Conservation (phyloP, 2,888 invertebrate species). For the Drosophila pseudotakahashii region DNA sequence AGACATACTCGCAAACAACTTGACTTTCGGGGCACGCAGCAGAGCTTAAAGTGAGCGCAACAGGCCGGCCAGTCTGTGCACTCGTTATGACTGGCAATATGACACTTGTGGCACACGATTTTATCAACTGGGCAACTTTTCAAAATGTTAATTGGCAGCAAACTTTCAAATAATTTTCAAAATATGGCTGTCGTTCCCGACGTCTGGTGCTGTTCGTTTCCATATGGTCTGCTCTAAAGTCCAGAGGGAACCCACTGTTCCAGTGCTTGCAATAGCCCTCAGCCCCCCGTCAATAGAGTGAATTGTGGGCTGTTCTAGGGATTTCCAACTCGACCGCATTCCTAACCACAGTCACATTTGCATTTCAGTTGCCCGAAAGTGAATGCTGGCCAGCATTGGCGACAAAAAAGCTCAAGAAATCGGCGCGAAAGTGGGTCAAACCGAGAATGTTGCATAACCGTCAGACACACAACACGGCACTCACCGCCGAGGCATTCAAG, state of each 20-base stretch:
- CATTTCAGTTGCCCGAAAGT: constrained; percentile 48
- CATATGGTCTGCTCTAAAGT: neutral
- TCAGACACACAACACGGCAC: constrained; percentile 51
- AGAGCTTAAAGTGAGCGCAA: constrained; percentile 8
- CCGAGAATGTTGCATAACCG: constrained; percentile 76
- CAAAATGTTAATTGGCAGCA: constrained; percentile 64
- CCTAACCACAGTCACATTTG: constrained; percentile 31
- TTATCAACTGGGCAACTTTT: constrained; percentile 52
- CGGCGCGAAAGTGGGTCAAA: constrained; percentile 71
- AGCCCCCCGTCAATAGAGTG: neutral
- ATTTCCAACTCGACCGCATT: constrained; percentile 11
- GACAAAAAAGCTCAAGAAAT: constrained; percentile 60
- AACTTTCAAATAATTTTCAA: constrained; percentile 54
- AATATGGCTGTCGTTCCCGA: constrained; percentile 12
- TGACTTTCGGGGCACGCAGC: constrained; percentile 54
- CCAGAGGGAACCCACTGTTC: neutral
- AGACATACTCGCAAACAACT: constrained; percentile 22
- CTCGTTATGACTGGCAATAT: constrained; percentile 54
- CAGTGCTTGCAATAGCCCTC: neutral
- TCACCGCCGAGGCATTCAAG: constrained; percentile 47
- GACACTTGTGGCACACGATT: constrained; percentile 61
- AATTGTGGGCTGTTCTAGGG: constrained; percentile 18
- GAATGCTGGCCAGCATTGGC: constrained; percentile 63
- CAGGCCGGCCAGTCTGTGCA: constrained; percentile 17
- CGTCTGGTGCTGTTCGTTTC: neutral